These are phyloP conservation scores for Heliconius ethilla DNA, from an alignment of 2,888 invertebrate species.

Conservation along the genomic window DNA sequence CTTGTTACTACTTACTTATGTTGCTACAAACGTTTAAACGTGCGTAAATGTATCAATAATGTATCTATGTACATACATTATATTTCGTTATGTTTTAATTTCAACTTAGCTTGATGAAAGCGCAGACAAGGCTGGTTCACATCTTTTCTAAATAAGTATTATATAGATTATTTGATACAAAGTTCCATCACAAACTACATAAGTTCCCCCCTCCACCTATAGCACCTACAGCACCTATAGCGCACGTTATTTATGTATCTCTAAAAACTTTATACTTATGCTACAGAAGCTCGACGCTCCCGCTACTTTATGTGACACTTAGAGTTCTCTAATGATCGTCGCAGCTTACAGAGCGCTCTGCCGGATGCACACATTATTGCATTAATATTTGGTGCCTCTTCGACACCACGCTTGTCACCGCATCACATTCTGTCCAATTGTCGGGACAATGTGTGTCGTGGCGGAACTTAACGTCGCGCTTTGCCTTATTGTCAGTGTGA, in stretches of 20 bases:
- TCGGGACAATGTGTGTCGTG: not conserved
- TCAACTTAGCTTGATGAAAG: too few species aligned
- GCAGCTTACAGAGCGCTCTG: constrained; percentile 21
- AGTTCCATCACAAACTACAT: not conserved
- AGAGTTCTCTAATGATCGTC: constrained; percentile 24
- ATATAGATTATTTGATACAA: not conserved
- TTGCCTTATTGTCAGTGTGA: not conserved
- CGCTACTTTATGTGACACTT: constrained; percentile 20
- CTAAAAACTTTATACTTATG: constrained; percentile 15
- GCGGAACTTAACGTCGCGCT: not conserved
- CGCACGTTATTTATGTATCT: not conserved
- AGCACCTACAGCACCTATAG: not conserved
- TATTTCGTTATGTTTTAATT: too few species aligned
- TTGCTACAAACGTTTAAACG: too few species aligned
- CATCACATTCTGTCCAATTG: not conserved
- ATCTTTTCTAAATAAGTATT: not conserved
- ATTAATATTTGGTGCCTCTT: not conserved
- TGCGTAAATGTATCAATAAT: too few species aligned
- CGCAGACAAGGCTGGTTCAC: too few species aligned
- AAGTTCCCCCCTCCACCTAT: not conserved
- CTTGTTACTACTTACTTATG: not conserved
- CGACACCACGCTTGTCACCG: not conserved
- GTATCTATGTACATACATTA: too few species aligned
- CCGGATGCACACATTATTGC: not conserved
- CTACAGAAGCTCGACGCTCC: constrained; percentile 16